These are phyloP conservation scores for Cyphomyrus discorhynchus DNA, from an alignment of 2,113 vertebrate genomes.

Conservation along the genomic window DNA sequence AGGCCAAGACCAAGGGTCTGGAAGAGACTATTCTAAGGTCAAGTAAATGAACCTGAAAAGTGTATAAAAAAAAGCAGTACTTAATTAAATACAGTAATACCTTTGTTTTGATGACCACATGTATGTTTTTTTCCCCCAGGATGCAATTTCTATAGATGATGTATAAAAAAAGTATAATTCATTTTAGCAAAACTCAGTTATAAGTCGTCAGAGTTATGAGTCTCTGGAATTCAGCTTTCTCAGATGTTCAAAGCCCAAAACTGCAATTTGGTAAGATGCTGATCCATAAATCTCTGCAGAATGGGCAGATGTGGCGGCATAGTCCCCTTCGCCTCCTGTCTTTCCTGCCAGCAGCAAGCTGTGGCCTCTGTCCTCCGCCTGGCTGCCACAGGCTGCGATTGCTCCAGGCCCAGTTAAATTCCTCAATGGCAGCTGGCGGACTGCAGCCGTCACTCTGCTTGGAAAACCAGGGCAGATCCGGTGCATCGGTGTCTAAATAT, in stretches of 20 bases:
- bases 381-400: constrained; percentile 13
- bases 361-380: constrained; percentile 19
- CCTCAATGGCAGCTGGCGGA: constrained; percentile 17
- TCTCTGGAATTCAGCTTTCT: background rate
- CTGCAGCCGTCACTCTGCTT: constrained; percentile 14
- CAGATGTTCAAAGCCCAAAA: background rate
- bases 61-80: background rate
- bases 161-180: background rate
- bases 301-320: background rate
- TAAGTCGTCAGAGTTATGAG: background rate
- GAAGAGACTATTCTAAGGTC: constrained; percentile 81
- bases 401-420: constrained; percentile 33
- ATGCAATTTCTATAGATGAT: background rate
- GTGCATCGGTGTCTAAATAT: constrained; percentile 20
- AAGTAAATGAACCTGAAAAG: background rate
- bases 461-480: constrained; percentile 13
- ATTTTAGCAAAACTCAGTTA: background rate
- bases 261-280: background rate
- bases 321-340: constrained; percentile 14
- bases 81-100: background rate
- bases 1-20: constrained; percentile 69
- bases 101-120: background rate
- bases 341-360: constrained; percentile 24
- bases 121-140: background rate
- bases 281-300: background rate